Percentiles rank a stretch among this genome's conserved stretches.
These are phyloP conservation scores for Megalops atlanticus DNA, from an alignment of 2,113 vertebrate genomes.

Conservation along the genomic window DNA sequence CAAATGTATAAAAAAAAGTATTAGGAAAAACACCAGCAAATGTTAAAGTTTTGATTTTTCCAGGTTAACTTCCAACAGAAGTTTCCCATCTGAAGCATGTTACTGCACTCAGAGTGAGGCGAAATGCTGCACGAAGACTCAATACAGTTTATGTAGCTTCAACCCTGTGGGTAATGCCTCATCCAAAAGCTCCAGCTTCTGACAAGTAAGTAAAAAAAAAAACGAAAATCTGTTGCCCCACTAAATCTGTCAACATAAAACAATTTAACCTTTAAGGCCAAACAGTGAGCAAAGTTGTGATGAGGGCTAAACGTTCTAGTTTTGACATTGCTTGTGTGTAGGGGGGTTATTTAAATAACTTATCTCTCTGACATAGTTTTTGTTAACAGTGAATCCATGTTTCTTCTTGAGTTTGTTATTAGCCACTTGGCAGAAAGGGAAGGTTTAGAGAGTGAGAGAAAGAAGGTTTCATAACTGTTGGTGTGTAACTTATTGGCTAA, in stretches of 20 bases:
- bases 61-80: not conserved
- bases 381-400: not conserved
- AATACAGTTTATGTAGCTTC: not conserved
- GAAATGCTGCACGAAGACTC: not conserved
- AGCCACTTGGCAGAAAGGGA: not conserved
- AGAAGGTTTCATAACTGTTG: not conserved
- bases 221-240: slow-evolving; percentile 12
- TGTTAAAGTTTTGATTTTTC: not conserved
- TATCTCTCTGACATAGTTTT: not conserved
- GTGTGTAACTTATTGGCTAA: not conserved
- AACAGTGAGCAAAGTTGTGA: slow-evolving; percentile 24
- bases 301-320: not conserved
- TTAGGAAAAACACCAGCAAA: not conserved
- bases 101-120: not conserved
- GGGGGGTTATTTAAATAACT: not conserved
- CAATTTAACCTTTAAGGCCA: not conserved
- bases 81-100: not conserved
- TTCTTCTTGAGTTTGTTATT: not conserved
- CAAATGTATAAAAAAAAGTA: not conserved
- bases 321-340: not conserved
- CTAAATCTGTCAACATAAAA: slow-evolving; percentile 1
- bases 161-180: not conserved
- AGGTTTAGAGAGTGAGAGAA: not conserved
- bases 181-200: not conserved
- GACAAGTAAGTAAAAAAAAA: not conserved